Percentiles rank a stretch among this genome's conserved stretches.
phyloP scores from a whole-genome alignment of 2,113 vertebrate genomes.

The Callospermophilus lateralis region DNA sequence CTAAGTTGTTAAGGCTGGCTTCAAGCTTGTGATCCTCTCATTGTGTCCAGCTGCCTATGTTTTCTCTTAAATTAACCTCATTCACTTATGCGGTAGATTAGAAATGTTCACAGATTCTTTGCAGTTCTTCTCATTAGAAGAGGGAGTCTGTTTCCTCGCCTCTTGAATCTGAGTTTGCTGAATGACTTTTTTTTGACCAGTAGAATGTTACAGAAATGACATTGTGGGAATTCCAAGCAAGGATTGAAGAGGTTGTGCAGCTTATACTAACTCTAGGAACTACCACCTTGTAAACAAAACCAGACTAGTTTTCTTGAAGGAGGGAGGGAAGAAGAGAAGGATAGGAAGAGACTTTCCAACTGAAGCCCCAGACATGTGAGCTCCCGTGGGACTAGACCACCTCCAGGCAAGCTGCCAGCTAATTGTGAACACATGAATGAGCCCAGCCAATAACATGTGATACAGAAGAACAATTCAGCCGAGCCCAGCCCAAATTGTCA shows the following conservation, averaged over 20 bases:
- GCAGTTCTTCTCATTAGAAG: background rate
- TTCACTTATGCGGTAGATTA: background rate
- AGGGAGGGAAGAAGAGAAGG: background rate
- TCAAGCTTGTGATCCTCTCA: too few relatives aligned
- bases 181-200: background rate
- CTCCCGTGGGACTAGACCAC: background rate
- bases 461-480: background rate
- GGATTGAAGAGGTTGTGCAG: background rate
- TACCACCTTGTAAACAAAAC: background rate
- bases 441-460: background rate
- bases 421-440: background rate
- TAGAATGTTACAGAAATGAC: background rate
- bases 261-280: background rate
- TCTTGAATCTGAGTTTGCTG: background rate
- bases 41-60: background rate
- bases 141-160: background rate
- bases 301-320: background rate
- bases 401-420: background rate
- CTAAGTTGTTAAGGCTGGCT: too few relatives aligned
- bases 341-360: background rate
- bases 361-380: background rate
- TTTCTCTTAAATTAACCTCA: background rate
- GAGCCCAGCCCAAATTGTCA: background rate
- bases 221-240: background rate
- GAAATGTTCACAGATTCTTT: background rate